Evolutionary conservation across 1,140 invertebrate genomes (phyloP).

Genomic region (Lineus longissimus): DNA sequence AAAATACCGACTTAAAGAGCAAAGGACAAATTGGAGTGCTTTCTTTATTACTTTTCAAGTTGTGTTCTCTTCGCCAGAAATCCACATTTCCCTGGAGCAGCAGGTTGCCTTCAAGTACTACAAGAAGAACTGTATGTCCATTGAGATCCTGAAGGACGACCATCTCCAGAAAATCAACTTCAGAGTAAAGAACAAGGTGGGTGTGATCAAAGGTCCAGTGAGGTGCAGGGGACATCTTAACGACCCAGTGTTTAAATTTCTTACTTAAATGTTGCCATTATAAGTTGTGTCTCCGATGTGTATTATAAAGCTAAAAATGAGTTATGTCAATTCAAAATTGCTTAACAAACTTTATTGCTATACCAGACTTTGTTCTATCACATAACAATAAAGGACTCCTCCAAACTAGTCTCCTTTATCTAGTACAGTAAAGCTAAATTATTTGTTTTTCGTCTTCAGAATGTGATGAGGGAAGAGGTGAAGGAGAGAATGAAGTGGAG

Average conservation of each 20-base stretch:
- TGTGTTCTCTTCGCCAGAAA: constrained; percentile 3
- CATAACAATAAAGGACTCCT: too few relatives aligned
- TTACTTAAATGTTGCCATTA: too few relatives aligned
- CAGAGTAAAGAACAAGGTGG: constrained; percentile 52
- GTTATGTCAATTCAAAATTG: background rate
- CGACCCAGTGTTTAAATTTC: too few relatives aligned
- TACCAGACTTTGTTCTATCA: too few relatives aligned
- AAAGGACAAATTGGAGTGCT: too few relatives aligned
- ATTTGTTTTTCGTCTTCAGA: constrained; percentile 27
- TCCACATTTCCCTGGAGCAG: constrained; percentile 38
- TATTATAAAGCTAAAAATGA: too few relatives aligned
- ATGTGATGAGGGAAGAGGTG: constrained; percentile 49
- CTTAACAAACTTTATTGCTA: background rate
- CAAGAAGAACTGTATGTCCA: constrained; percentile 50
- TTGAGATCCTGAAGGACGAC: constrained; percentile 53
- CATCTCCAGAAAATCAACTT: constrained; percentile 53
- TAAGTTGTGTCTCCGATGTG: too few relatives aligned
- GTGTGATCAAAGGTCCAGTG: background rate
- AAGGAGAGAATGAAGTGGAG: constrained; percentile 53
- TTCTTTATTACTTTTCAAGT: too few relatives aligned
- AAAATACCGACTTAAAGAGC: too few relatives aligned
- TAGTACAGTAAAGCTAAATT: background rate
- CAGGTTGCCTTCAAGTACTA: constrained; percentile 49
- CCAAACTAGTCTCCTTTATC: too few relatives aligned
- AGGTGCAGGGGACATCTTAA: too few relatives aligned